Base-by-base conservation (phyloP, 2,113 vertebrate genomes). In the Orthonyx spaldingii region DNA sequence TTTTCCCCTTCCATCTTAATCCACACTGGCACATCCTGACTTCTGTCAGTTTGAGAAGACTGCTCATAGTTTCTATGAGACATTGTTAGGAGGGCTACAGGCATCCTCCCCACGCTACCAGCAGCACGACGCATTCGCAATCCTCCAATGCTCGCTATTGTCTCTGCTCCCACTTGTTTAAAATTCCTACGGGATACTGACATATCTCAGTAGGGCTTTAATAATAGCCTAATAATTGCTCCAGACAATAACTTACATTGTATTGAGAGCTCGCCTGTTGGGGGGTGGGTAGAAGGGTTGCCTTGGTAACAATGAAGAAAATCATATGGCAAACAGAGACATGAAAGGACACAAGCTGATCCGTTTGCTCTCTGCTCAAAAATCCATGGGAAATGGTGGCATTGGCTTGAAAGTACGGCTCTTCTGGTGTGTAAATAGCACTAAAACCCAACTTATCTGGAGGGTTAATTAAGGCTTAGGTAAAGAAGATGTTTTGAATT, bases 201-300 rank as follows among this genome's bases (percentile, higher is more conserved):
- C 88, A 57, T 26, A 56, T 93, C 90, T 93, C 95, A 95, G 65
- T 3, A 52, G 88, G 49, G 72, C 83, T 95, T 94, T 94, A 96
- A 93, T 97, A 97, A 97, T 68, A 93, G 95, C 90, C 93, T 95
- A 95, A 95, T 94, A 97, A 97, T 93, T 80, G 86, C 83, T 92
- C 63, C 76, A 94, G 93, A 97, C 86, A 97, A 97, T 95, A 93
- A 95, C 85, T 88, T 86, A 80, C 79, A 96, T 90, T 93, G 88
- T 92, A 93, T 22, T 53, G 60, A 90, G 88, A 57, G 59, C 75
- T 88, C 0, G 63, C 39, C 59, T 89, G 74, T 37, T 15, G 37
- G 61, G 32, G 72, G 59, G 80, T 56, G 83, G 76, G 89, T 94
- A 83, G 94, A 87, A 81, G 86, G 47, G 95, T 95, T 96, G 95